Percentiles rank a stretch among this genome's conserved stretches.
These are phyloP conservation scores for Myzus persicae DNA, from an alignment of 1,140 invertebrate genomes.

Conservation along the genomic window DNA sequence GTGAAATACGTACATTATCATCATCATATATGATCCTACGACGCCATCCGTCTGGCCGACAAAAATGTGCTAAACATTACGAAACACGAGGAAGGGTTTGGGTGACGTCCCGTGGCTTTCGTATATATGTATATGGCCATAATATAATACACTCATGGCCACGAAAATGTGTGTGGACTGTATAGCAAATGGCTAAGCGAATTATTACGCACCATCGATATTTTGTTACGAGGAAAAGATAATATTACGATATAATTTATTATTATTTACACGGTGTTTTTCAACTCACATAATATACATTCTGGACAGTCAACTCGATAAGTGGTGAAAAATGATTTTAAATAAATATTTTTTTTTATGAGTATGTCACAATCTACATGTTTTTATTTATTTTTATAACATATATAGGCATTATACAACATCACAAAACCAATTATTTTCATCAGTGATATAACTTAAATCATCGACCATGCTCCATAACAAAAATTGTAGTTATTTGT, in stretches of 20 bases:
- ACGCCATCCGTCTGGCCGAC: background rate
- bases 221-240: background rate
- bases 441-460: background rate
- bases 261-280: background rate
- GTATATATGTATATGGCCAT: background rate
- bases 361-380: background rate
- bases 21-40: background rate
- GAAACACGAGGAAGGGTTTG: background rate
- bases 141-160: background rate
- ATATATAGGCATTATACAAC: background rate
- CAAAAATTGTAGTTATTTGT: background rate
- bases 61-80: background rate
- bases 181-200: background rate
- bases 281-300: background rate
- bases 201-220: background rate
- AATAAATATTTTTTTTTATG: background rate
- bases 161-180: background rate
- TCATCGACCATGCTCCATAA: background rate
- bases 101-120: background rate
- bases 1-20: background rate
- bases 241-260: background rate
- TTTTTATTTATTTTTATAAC: background rate
- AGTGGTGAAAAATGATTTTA: background rate
- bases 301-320: background rate
- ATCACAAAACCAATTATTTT: background rate